A percentile compares a stretch with the other conserved stretches of the same genome.
Evolutionary conservation across 2,797 vertebrate species (phyloP).

Genomic region (Novumbra hubbsi): DNA sequence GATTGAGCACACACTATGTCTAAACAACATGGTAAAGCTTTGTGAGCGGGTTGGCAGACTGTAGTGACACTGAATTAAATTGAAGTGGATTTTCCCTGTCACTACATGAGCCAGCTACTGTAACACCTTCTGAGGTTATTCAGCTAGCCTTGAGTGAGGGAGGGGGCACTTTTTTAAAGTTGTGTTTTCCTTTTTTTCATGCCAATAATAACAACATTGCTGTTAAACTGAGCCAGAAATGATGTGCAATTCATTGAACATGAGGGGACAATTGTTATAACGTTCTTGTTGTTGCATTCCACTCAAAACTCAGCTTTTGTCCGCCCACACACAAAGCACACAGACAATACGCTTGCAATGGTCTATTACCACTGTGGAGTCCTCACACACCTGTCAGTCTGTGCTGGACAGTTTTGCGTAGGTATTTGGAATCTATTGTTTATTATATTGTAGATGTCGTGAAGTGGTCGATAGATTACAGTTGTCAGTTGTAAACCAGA

Average conservation of each 20-base stretch:
- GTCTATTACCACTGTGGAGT: constrained; percentile 28
- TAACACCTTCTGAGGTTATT: not conserved
- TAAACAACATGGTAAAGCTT: too few relatives aligned
- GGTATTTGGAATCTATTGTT: constrained; percentile 46
- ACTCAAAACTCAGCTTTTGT: constrained; percentile 57
- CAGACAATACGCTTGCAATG: too few relatives aligned
- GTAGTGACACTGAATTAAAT: constrained; percentile 53
- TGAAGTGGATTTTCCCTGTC: constrained; percentile 50
- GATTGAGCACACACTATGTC: too few relatives aligned
- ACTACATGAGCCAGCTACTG: not conserved
- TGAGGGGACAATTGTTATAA: constrained; percentile 66
- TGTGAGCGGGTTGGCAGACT: not conserved
- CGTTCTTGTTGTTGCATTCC: constrained; percentile 49
- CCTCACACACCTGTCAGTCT: constrained; percentile 53
- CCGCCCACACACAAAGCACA: constrained; percentile 63
- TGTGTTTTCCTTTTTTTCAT: too few relatives aligned
- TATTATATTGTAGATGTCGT: too few relatives aligned
- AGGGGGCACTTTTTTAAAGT: too few relatives aligned
- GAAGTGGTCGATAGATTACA: too few relatives aligned
- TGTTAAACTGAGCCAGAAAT: constrained; percentile 61
- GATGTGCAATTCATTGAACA: constrained; percentile 66
- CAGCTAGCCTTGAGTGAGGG: constrained; percentile 47
- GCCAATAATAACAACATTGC: constrained; percentile 24
- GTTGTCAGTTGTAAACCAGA: too few relatives aligned
- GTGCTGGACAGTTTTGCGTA: constrained; percentile 59